These are phyloP conservation scores for Pachycephala philippinensis DNA, from an alignment of 2,113 vertebrate species.

Conservation along the genomic window DNA sequence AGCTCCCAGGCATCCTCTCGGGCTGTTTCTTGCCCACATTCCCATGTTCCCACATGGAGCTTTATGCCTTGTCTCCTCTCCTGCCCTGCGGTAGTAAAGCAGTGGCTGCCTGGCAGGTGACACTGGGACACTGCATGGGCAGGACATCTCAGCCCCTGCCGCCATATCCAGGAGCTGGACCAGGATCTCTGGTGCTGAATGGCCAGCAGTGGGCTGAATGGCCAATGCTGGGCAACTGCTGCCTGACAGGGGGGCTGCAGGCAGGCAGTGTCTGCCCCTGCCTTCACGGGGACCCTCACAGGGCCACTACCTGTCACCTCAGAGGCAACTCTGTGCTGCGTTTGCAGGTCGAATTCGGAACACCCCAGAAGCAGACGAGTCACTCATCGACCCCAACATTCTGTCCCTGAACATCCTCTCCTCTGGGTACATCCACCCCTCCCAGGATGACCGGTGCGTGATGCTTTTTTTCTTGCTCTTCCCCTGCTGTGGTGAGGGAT, in stretches of 20 bases:
- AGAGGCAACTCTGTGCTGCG: fast-evolving
- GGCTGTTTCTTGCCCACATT: not conserved
- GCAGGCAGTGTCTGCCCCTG: not conserved
- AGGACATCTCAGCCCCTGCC: not conserved
- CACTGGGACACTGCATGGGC: fast-evolving
- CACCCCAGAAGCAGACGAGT: slow-evolving; percentile 90
- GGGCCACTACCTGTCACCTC: not conserved
- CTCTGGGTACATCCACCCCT: slow-evolving; percentile 83
- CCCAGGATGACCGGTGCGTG: slow-evolving; percentile 90
- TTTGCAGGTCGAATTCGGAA: slow-evolving; percentile 89
- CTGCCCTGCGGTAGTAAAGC: not conserved
- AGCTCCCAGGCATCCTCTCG: not conserved
- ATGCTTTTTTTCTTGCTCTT: not conserved
- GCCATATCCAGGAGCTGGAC: fast-evolving
- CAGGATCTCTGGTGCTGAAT: not conserved
- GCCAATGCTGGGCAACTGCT: not conserved
- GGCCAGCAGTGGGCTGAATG: not conserved
- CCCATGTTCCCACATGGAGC: fast-evolving
- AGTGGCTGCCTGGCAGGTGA: fast-evolving
- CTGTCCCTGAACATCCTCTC: slow-evolving; percentile 94
- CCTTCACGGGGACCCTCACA: fast-evolving
- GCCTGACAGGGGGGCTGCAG: not conserved
- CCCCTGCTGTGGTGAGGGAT: not conserved
- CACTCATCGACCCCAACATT: slow-evolving; percentile 93
- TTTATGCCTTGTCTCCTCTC: not conserved